Evolutionary conservation across 2,113 vertebrate species (phyloP).

Genomic region (Lampris incognitus): DNA sequence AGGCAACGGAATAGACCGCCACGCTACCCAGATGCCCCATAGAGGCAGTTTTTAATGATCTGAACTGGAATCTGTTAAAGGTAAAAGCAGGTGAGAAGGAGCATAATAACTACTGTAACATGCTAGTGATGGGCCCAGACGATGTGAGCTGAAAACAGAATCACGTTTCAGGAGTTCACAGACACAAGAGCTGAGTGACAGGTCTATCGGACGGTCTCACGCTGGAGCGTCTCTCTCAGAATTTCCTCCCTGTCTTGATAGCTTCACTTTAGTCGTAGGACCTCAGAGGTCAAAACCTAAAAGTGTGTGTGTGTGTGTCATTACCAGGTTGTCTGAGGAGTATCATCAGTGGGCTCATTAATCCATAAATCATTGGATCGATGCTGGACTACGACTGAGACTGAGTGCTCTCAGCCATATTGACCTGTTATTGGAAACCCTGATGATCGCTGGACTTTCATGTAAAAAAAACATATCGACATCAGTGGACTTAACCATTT

Average conservation of each 20-base stretch:
- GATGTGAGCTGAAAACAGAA: too few species aligned
- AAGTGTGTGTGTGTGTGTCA: constrained; percentile 49
- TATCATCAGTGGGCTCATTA: constrained; percentile 69
- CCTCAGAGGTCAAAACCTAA: constrained; percentile 62
- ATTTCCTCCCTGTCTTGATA: constrained; percentile 41
- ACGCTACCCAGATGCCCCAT: too few species aligned
- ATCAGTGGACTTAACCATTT: constrained; percentile 66
- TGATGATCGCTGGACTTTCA: constrained; percentile 69
- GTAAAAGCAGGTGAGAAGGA: too few species aligned
- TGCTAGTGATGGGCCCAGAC: too few species aligned
- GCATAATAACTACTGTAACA: too few species aligned
- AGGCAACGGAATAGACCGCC: too few species aligned
- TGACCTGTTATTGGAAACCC: constrained; percentile 76
- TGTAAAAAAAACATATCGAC: constrained; percentile 67
- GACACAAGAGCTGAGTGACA: constrained; percentile 58
- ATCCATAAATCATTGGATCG: constrained; percentile 77
- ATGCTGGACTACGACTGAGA: constrained; percentile 51
- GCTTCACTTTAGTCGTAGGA: constrained; percentile 33
- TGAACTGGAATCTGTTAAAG: too few species aligned
- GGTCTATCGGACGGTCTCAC: constrained; percentile 65
- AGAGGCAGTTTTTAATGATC: too few species aligned
- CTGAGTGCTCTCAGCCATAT: constrained; percentile 76
- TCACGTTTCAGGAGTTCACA: too few species aligned
- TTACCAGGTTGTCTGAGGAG: constrained; percentile 59
- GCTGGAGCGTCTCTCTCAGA: constrained; percentile 16